These are phyloP conservation scores for Pogonomyrmex barbatus DNA, from an alignment of 1,140 invertebrate species.

Conservation along the genomic window DNA sequence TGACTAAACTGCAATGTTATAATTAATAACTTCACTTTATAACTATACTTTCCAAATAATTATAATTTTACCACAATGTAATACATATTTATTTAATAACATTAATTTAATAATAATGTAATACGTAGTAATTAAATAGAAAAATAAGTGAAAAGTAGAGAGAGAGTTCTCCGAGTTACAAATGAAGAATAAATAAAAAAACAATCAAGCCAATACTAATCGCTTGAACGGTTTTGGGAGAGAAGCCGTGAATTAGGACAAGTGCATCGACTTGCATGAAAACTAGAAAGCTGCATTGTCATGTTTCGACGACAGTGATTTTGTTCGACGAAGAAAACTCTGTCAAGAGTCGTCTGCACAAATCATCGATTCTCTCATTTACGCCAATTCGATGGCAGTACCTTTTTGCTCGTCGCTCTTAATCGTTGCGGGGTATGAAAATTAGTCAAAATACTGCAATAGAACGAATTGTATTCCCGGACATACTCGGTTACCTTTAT, in stretches of 20 bases:
- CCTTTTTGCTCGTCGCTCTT: constrained; percentile 27
- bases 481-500: constrained; percentile 11
- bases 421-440: neutral
- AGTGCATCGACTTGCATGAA: constrained; percentile 32
- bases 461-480: neutral
- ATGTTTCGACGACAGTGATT: constrained; percentile 41
- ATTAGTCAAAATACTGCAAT: neutral
- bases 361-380: constrained; percentile 47
- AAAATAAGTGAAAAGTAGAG: neutral
- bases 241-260: constrained; percentile 50
- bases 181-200: constrained; percentile 1
- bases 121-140: neutral
- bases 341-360: constrained; percentile 16
- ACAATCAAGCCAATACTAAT: neutral
- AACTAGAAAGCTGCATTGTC: constrained; percentile 49
- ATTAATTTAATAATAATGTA: too few species aligned
- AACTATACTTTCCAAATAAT: neutral
- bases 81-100: too few species aligned
- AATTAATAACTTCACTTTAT: neutral
- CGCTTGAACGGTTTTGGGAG: constrained; percentile 16
- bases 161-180: neutral
- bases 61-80: neutral
- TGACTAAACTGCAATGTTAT: neutral
- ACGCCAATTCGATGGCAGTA: constrained; percentile 39
- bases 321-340: constrained; percentile 48